phyloP scores from a whole-genome alignment of 2,113 vertebrate species.

The Petrocephalus microphthalmus region DNA sequence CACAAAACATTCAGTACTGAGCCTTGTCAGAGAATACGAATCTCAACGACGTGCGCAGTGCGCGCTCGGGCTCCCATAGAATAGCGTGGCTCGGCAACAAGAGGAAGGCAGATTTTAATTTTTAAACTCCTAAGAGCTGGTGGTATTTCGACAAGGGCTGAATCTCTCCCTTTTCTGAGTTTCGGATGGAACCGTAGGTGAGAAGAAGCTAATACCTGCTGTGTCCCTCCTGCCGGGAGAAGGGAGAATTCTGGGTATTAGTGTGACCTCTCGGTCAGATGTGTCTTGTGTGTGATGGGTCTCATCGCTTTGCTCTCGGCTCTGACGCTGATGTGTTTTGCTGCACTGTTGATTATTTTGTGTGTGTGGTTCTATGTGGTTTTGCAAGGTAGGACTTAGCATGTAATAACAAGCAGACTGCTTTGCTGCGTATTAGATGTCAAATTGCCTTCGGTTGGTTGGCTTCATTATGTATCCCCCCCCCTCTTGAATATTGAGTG shows the following conservation, averaged over 20 bases:
- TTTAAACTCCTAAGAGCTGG: background rate
- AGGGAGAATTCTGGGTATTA: background rate
- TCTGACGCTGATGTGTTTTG: background rate
- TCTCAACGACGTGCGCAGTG: background rate
- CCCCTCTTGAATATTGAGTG: background rate
- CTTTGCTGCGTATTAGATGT: background rate
- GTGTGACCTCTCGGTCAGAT: background rate
- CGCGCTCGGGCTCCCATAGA: background rate
- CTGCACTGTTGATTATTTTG: background rate
- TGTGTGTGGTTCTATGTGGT: background rate
- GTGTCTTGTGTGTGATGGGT: background rate
- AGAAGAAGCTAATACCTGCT: background rate
- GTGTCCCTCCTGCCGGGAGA: background rate
- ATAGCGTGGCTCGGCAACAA: background rate
- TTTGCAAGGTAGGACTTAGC: background rate
- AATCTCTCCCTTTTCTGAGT: background rate
- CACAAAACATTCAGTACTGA: background rate
- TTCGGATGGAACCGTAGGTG: background rate
- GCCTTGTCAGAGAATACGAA: background rate
- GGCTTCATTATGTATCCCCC: too few relatives aligned
- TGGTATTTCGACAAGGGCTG: background rate
- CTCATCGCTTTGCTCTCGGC: background rate
- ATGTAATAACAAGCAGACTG: background rate
- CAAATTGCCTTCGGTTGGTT: background rate
- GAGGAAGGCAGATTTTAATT: background rate